These are phyloP conservation scores for Nebria salina DNA, from an alignment of 2,888 invertebrate species.

Conservation along the genomic window DNA sequence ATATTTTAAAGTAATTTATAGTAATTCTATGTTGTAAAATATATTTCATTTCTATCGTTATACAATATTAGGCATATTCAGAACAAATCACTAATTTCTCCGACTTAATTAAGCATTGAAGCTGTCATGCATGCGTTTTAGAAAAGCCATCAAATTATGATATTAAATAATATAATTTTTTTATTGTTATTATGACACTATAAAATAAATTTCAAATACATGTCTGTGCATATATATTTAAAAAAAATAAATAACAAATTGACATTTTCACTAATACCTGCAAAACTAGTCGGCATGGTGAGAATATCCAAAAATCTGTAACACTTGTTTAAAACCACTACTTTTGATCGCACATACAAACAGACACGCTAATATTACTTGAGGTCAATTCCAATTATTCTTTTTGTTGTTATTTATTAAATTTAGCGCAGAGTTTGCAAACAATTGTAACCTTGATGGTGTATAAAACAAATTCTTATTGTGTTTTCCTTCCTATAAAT, in stretches of 20 bases:
- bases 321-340: background rate
- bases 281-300: background rate
- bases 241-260: no score
- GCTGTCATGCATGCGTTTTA: slow-evolving; percentile 27
- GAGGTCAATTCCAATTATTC: background rate
- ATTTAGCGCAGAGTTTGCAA: background rate
- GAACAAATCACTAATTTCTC: background rate
- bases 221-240: no score
- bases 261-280: background rate
- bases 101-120: slow-evolving; percentile 7
- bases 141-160: slow-evolving; percentile 6
- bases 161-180: no score
- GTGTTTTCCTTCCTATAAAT: background rate
- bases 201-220: no score
- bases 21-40: no score
- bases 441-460: background rate
- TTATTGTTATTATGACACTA: no score
- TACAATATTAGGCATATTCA: background rate
- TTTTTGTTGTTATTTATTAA: background rate
- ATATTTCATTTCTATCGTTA: no score
- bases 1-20: no score
- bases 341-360: background rate
- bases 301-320: background rate
- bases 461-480: background rate
- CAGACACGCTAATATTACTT: background rate